Evolutionary conservation across 2,888 invertebrate species (phyloP), one percentile per base, ranked within the genome.

Genomic region (Kuschelorhynchus macadamiae): DNA sequence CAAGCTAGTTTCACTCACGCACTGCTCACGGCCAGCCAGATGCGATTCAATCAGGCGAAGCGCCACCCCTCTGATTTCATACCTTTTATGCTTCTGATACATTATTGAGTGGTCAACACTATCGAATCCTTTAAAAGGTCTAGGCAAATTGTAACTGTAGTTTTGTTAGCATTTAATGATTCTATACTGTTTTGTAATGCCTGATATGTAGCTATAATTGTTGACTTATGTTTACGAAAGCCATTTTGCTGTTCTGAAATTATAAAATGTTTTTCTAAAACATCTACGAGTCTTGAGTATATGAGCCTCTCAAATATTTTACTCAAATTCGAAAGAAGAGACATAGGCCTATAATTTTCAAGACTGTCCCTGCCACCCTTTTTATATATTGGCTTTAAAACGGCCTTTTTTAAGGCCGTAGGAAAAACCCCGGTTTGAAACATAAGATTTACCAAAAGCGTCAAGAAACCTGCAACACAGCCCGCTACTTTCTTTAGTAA

Each of bases 41-140:
- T n/a, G n/a, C n/a, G n/a, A n/a, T n/a, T n/a, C n/a, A n/a, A n/a
- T 8, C 32, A 17, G 12, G 50, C 14, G 12, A n/a, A 32, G 9
- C 25, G 50, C 32, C 17, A 30, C 30, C 1, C 50, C 50, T 3
- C 50, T 25, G 11, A 50, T 32, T 1, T 32, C 50, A 32, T 50
- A 50, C 14, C 50, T 32, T n/a, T 50, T 16, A 2, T 30, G 50
- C 9, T 30, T 50, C 4, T 50, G n/a, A 9, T 11, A 50, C 9
- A 50, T 1, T 30, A 50, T n/a, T 14, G 30, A n/a, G 16, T 25
- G 50, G 3, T 50, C 32, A 12, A 50, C 32, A 17, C 46, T 63
- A 12, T 21, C 59, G 47, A 46, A 61, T 5, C 61, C 46, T 61
- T 50, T 36, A 12, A 20, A n/a, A 52, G 49, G 12, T 61, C 49